Conservation (phyloP, 2,113 vertebrate genomes). For the Grus americana region DNA sequence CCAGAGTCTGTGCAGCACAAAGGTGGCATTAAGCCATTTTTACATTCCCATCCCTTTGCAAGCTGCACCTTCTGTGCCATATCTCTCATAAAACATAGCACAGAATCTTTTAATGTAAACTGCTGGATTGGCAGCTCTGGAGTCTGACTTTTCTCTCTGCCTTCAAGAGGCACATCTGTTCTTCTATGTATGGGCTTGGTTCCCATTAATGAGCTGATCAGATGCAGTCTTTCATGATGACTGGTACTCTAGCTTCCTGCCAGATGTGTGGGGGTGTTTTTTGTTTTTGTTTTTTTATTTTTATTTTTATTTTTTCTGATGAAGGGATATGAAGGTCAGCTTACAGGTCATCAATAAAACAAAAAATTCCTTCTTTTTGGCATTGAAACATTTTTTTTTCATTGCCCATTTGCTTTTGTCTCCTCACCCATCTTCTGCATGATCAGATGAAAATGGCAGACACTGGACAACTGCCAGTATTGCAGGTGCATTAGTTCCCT, state of each 20-base stretch:
- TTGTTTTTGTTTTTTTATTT: slow-evolving; percentile 42
- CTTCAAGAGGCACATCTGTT: slow-evolving; percentile 49
- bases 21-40: slow-evolving; percentile 34
- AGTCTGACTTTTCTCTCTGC: slow-evolving; percentile 17
- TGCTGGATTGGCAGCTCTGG: not conserved
- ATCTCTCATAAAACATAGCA: not conserved
- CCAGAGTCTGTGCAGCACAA: not conserved
- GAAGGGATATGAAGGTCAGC: not conserved
- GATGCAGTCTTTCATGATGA: slow-evolving; percentile 23
- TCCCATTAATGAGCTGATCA: slow-evolving; percentile 50
- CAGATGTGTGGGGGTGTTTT: slow-evolving; percentile 37
- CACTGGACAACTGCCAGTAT: not conserved
- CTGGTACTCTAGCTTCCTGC: slow-evolving; percentile 45
- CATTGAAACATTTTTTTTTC: not conserved
- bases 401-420: not conserved
- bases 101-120: not conserved
- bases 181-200: not conserved
- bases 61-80: slow-evolving; percentile 4
- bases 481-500: slow-evolving; percentile 15
- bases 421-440: not conserved
- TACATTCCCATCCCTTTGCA: not conserved
- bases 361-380: not conserved
- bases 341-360: not conserved
- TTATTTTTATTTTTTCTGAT: not conserved
- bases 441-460: not conserved